Conservation (phyloP, 2,888 invertebrate genomes). For the Aphidoletes aphidimyza region DNA sequence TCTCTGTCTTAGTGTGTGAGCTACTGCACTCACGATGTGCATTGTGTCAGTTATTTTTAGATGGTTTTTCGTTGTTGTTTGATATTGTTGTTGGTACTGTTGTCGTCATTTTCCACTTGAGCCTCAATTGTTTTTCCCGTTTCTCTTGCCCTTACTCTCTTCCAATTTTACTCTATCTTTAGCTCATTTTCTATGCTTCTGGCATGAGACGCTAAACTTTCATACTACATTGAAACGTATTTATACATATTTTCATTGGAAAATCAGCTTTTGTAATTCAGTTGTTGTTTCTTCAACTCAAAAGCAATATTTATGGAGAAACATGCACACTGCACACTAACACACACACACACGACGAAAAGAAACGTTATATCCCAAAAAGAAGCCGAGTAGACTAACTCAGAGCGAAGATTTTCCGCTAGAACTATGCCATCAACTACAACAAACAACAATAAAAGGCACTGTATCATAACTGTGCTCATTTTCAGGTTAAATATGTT, state of each 20-base stretch:
- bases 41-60: slow-evolving; percentile 51
- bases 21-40: neutral
- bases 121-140: neutral
- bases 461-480: slow-evolving; percentile 15
- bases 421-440: neutral
- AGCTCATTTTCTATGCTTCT: neutral
- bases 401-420: slow-evolving; percentile 7
- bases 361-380: too few species aligned
- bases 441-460: neutral
- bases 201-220: neutral
- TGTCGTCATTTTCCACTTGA: slow-evolving; percentile 37
- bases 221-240: neutral
- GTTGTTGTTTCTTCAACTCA: neutral
- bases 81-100: neutral
- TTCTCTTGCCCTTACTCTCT: neutral
- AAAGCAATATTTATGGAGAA: too few species aligned
- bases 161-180: neutral
- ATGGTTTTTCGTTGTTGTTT: slow-evolving; percentile 21
- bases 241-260: slow-evolving; percentile 20
- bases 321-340: too few species aligned
- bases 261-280: slow-evolving; percentile 22
- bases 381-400: neutral
- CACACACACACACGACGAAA: too few species aligned
- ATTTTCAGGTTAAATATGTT: slow-evolving; percentile 2
- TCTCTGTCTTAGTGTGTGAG: too few species aligned